Percentiles rank a stretch among this genome's conserved stretches.
Conservation (phyloP, 23 tunicate species). For the Trididemnum clinides region DNA sequence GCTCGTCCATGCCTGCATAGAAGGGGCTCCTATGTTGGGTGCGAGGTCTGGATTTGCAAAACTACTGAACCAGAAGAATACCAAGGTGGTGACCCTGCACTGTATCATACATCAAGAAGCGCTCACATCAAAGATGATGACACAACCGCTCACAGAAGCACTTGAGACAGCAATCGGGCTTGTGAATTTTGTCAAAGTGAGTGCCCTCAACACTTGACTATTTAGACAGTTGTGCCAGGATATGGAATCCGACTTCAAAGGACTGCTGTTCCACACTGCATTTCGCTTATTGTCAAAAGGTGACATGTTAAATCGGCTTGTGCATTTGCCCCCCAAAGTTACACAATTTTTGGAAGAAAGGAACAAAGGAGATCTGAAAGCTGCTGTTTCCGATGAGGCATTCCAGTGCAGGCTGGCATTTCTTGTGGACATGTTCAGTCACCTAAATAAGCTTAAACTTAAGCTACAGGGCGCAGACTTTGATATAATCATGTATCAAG, state of each 20-base stretch:
- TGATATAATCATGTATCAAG: constrained; percentile 4
- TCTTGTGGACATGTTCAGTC: constrained; percentile 11
- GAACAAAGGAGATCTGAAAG: constrained; percentile 27
- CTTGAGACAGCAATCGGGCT: constrained; percentile 42
- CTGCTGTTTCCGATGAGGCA: constrained; percentile 43
- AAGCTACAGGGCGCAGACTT: constrained; percentile 41
- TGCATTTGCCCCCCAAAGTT: constrained; percentile 34
- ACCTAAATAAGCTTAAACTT: constrained; percentile 27
- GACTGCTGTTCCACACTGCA: too few relatives aligned
- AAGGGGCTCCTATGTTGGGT: constrained; percentile 48
- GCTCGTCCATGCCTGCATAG: constrained; percentile 40
- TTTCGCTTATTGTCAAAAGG: too few relatives aligned
- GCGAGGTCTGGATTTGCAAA: constrained; percentile 47
- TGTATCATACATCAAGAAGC: constrained; percentile 43
- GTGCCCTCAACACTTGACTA: constrained; percentile 50
- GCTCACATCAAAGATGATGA: constrained; percentile 39
- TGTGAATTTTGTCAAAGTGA: too few relatives aligned
- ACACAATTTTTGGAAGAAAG: constrained; percentile 36
- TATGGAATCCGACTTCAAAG: constrained; percentile 3
- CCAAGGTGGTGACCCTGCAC: constrained; percentile 35
- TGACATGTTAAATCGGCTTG: constrained; percentile 17
- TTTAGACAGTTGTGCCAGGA: constrained; percentile 45
- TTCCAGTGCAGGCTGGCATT: constrained; percentile 40
- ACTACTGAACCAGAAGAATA: constrained; percentile 40
- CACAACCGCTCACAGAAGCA: constrained; percentile 44